phyloP scores from a whole-genome alignment of 2,888 invertebrate genomes.

The Rhingia campestris region DNA sequence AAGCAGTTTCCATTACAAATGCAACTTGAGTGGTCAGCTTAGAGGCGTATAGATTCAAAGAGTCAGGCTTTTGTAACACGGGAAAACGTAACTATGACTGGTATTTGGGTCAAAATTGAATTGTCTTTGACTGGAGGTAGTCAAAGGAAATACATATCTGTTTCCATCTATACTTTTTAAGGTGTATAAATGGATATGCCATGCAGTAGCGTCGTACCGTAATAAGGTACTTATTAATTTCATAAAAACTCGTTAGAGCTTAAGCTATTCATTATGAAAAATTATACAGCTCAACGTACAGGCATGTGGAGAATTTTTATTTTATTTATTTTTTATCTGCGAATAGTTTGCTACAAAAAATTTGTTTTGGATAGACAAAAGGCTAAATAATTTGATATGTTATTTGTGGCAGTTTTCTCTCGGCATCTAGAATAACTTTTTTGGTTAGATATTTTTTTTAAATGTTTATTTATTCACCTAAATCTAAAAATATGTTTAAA shows the following conservation, averaged over 20 bases:
- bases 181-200: conserved; percentile 37
- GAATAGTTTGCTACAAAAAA: no score
- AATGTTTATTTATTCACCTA: no score
- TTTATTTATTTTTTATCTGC: background rate
- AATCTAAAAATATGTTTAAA: no score
- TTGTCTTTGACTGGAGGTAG: conserved; percentile 54
- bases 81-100: conserved; percentile 26
- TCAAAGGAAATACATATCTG: conserved; percentile 34
- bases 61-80: conserved; percentile 4
- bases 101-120: conserved; percentile 63
- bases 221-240: conserved; percentile 38
- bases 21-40: conserved; percentile 23
- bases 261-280: conserved; percentile 2
- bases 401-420: no score
- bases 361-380: background rate
- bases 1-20: conserved; percentile 33
- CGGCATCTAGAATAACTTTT: no score
- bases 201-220: conserved; percentile 32
- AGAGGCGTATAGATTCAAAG: conserved; percentile 20
- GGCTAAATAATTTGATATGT: no score
- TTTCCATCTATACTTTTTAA: conserved; percentile 40
- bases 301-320: conserved; percentile 9
- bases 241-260: conserved; percentile 11
- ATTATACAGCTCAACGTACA: background rate
- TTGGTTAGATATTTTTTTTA: no score